Percentiles rank a stretch among this genome's conserved stretches.
phyloP scores from a whole-genome alignment of 1,140 invertebrate species.

The Zaprionus gabonicus region DNA sequence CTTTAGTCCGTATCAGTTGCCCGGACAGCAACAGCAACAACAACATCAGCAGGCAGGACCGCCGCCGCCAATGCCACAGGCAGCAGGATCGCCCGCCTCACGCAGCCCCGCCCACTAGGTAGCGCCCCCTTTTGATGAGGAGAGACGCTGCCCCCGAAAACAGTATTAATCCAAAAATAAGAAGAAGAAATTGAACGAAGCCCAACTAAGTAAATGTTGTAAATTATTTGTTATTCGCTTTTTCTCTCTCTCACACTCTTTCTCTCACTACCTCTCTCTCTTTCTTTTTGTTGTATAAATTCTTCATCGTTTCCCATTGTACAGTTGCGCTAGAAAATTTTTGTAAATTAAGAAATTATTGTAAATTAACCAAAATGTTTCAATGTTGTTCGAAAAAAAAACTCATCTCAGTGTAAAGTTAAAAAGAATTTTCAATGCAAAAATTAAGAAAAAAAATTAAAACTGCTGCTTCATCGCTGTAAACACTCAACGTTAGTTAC shows the following conservation, averaged over 20 bases:
- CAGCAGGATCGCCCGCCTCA: conserved; percentile 60
- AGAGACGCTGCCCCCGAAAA: conserved; percentile 21
- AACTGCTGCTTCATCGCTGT: conserved; percentile 54
- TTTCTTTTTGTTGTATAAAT: conserved; percentile 67
- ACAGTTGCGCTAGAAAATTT: conserved; percentile 67
- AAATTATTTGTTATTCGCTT: conserved; percentile 75
- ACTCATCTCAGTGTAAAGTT: conserved; percentile 82
- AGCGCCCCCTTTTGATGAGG: neutral
- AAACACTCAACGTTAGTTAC: conserved; percentile 67
- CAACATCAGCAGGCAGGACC: conserved; percentile 47
- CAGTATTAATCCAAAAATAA: conserved; percentile 66
- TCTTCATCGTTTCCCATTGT: conserved; percentile 54
- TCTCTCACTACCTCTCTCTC: neutral
- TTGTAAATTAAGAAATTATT: conserved; percentile 58
- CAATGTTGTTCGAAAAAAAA: conserved; percentile 68
- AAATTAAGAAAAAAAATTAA: conserved; percentile 33
- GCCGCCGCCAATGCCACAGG: conserved; percentile 33
- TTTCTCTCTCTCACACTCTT: conserved; percentile 13
- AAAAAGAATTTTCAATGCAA: conserved; percentile 52
- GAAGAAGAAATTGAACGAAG: conserved; percentile 11
- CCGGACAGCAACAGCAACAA: conserved; percentile 49
- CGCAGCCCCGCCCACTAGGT: conserved; percentile 79
- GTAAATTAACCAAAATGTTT: conserved; percentile 69
- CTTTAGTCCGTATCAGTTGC: conserved; percentile 82
- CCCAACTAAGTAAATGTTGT: conserved; percentile 68